Percentiles rank a stretch among this genome's conserved stretches.
phyloP scores from a whole-genome alignment of 2,888 invertebrate genomes.

The Hydrotaea cyrtoneurina region DNA sequence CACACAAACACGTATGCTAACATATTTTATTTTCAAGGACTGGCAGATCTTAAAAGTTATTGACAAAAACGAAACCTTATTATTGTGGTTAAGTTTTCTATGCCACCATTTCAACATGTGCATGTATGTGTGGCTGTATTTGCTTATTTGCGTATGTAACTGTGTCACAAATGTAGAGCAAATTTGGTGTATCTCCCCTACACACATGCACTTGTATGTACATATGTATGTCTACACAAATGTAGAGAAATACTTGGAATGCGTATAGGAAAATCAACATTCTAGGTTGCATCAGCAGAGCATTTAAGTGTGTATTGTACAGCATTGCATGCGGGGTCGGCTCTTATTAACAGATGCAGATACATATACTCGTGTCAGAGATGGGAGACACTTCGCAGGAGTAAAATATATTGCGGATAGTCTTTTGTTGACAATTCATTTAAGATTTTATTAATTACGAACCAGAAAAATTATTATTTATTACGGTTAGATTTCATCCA shows the following conservation, averaged over 20 bases:
- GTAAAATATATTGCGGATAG: too few species aligned
- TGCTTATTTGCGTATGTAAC: conserved; percentile 13
- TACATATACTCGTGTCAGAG: too few species aligned
- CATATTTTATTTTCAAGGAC: conserved; percentile 34
- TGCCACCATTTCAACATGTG: not conserved
- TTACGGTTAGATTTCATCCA: too few species aligned
- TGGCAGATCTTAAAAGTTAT: conserved; percentile 24
- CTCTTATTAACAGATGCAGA: too few species aligned
- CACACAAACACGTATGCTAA: not conserved
- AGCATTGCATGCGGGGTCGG: not conserved
- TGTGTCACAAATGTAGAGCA: conserved; percentile 26
- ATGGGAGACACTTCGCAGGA: too few species aligned
- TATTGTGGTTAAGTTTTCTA: conserved; percentile 17
- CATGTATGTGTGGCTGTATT: not conserved
- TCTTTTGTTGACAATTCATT: too few species aligned
- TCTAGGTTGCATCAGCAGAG: not conserved
- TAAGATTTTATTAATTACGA: too few species aligned
- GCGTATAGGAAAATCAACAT: not conserved
- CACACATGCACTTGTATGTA: conserved; percentile 16
- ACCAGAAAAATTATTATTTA: too few species aligned
- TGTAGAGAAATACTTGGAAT: not conserved
- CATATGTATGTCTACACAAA: not conserved
- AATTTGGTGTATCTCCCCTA: not conserved
- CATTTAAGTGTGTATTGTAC: not conserved
- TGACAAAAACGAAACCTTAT: conserved; percentile 36